Conservation (phyloP, 2,888 invertebrate species). For the Leptinotarsa haldemani region DNA sequence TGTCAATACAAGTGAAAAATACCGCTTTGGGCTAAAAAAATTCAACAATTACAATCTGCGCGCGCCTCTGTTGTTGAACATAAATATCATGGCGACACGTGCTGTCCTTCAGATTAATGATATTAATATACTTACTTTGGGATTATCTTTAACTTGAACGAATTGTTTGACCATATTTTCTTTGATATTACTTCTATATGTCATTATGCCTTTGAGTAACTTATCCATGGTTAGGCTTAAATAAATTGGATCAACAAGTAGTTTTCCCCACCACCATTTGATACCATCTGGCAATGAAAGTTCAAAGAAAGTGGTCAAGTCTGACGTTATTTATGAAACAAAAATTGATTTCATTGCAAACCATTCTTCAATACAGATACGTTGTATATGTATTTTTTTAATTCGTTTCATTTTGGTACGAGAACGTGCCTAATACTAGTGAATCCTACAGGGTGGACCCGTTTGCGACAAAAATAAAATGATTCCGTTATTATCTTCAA, state of each 20-base stretch:
- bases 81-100: background rate
- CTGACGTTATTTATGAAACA: background rate
- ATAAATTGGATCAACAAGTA: constrained; percentile 12
- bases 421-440: no score
- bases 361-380: no score
- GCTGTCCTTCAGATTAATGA: background rate
- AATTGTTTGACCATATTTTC: constrained; percentile 94
- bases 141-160: constrained; percentile 87
- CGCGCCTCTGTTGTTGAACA: constrained; percentile 13
- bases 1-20: constrained; percentile 98
- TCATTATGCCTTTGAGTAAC: constrained; percentile 90
- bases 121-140: constrained; percentile 74
- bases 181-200: constrained; percentile 84
- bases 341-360: no score
- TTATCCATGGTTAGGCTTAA: constrained; percentile 75
- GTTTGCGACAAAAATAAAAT: no score
- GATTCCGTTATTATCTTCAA: no score
- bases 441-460: no score
- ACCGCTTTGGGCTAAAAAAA: constrained; percentile 90
- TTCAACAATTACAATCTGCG: constrained; percentile 23
- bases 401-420: no score
- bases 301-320: constrained; percentile 14
- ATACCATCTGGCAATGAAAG: constrained; percentile 24
- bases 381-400: no score
- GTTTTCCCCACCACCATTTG: constrained; percentile 7